Conservation (phyloP, 2,797 vertebrate genomes). For the Remorina albescens region DNA sequence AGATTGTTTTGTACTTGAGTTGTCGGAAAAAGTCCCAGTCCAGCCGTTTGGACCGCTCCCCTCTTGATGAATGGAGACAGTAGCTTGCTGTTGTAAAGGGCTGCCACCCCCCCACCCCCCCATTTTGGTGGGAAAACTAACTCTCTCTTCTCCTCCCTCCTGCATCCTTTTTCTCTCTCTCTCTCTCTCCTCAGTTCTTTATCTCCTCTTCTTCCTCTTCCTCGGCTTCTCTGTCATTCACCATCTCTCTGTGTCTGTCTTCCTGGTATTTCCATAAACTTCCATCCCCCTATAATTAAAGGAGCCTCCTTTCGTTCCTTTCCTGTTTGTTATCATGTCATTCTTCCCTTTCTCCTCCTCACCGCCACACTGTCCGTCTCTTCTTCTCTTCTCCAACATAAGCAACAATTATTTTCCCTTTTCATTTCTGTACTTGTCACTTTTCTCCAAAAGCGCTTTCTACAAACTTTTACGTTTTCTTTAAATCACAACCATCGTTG, state of each 20-base stretch:
- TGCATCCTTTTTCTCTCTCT: slow-evolving; percentile 30
- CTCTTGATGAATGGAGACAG: slow-evolving; percentile 60
- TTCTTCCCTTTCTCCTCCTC: slow-evolving; percentile 16
- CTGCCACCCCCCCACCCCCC: slow-evolving; percentile 16
- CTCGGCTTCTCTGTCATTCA: not conserved
- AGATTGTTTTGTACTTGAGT: slow-evolving; percentile 31
- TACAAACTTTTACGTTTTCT: not conserved
- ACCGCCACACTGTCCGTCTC: slow-evolving; percentile 1
- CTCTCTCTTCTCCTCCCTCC: slow-evolving; percentile 39
- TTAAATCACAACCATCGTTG: not conserved
- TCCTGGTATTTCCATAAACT: slow-evolving; percentile 17
- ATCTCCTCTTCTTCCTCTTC: slow-evolving; percentile 1
- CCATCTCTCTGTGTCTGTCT: slow-evolving; percentile 13
- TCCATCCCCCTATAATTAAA: slow-evolving; percentile 10
- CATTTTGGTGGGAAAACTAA: slow-evolving; percentile 47
- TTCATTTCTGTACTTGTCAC: not conserved
- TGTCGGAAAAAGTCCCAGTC: not conserved
- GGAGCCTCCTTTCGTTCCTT: not conserved
- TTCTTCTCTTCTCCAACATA: not conserved
- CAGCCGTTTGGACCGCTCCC: slow-evolving; percentile 19
- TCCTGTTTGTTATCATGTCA: not conserved
- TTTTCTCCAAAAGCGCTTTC: not conserved
- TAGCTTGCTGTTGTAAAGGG: slow-evolving; percentile 46
- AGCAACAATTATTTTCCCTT: slow-evolving; percentile 15
- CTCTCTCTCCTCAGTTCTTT: slow-evolving; percentile 28